Evolutionary conservation across 1,140 invertebrate genomes (phyloP), one percentile per base, ranked within the genome.

Genomic region (Onthophagus taurus): DNA sequence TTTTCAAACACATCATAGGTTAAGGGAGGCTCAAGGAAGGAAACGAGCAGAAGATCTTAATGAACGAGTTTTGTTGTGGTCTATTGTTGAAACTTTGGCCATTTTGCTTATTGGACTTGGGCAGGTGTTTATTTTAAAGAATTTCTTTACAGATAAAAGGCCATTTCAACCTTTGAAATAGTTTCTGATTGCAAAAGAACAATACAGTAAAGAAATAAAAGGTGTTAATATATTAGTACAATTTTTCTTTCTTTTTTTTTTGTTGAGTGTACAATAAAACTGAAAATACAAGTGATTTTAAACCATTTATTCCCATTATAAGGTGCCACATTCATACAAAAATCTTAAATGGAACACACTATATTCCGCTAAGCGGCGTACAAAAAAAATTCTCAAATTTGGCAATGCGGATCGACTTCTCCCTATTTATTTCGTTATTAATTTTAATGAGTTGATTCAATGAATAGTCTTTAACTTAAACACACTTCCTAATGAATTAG

Each of bases 11-110:
- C 93, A 98, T 71, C 92, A 98, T 69, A 75, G 92, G 37, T 67
- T 99, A 45, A 76, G 89, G 33, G 96, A 99, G 72, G 83, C 94
- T 4, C 88, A 94, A 63, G 83, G 92, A 20, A 78, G 94, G 26
- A 92, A 93, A 60, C 75, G 91, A 34, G 96, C 95, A 1, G 95
- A 99, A 69, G 88, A 96, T 65, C 71, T 99, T 7, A 97, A 97
- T 59, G 83, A 90, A 61, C 76, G 87, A 51, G 94, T 99, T 1
- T 72, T 92, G 51, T 80, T 80, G 67, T 98, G 93, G 92, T 95
- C 94, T 0, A 66, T 91, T 5, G 75, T 85, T 38, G 91, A 98
- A 68, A 89, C 92, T 16, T 45, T 85, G 0, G 79, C 87, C 18
- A 82, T 99, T 50, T 61, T 98, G 1, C 51, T 85, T 29, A 87